Conservation (phyloP, 2,888 invertebrate genomes). For the Perizoma flavofasciatum region DNA sequence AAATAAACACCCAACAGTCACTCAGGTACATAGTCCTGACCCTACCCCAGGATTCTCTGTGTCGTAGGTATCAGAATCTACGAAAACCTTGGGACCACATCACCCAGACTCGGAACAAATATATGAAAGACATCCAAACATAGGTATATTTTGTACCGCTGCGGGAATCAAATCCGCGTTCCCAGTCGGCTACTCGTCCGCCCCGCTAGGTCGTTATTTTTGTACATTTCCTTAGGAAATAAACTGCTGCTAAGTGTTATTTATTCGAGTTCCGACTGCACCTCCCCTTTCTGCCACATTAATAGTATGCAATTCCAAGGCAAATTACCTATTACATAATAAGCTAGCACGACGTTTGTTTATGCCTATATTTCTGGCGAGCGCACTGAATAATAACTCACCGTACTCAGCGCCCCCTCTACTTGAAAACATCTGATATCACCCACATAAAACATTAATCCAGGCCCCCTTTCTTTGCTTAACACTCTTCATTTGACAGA, state of each 20-base stretch:
- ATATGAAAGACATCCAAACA: no score
- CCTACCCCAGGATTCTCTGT: no score
- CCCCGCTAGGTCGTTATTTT: background rate
- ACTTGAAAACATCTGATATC: slow-evolving; percentile 63
- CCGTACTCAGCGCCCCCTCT: slow-evolving; percentile 48
- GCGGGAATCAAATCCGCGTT: no score
- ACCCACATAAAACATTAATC: slow-evolving; percentile 72
- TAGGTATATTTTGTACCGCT: no score
- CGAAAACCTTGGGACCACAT: no score
- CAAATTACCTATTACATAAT: slow-evolving; percentile 26
- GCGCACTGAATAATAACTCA: slow-evolving; percentile 39
- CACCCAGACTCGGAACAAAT: no score
- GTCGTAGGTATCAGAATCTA: no score
- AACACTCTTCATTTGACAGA: slow-evolving; percentile 83
- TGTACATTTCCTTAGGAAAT: slow-evolving; percentile 7
- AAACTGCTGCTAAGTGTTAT: slow-evolving; percentile 14
- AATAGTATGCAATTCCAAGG: slow-evolving; percentile 24
- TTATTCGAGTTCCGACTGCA: slow-evolving; percentile 13
- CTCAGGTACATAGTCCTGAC: no score
- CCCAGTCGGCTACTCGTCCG: no score
- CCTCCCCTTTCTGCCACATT: slow-evolving; percentile 12
- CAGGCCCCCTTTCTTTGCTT: slow-evolving; percentile 76
- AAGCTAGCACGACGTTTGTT: slow-evolving; percentile 11
- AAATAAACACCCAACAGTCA: no score
- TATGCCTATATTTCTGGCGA: slow-evolving; percentile 23